Evolutionary conservation across 2,888 invertebrate genomes (phyloP).

Genomic region (Linyphia triangularis): DNA sequence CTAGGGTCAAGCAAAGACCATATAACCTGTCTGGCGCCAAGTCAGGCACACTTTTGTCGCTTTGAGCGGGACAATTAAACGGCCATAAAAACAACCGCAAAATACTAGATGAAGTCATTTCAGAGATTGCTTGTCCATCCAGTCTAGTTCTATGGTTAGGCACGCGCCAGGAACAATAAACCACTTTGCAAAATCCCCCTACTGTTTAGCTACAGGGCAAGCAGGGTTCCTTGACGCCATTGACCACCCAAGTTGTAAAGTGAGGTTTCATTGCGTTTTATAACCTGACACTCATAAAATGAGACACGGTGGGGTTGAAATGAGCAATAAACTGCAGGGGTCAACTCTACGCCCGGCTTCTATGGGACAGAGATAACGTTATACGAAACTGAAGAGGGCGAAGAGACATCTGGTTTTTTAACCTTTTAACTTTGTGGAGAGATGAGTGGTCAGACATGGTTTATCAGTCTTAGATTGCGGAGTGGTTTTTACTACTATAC

Average conservation of each 20-base stretch:
- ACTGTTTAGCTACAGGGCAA: background rate
- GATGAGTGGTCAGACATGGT: background rate
- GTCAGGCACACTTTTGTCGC: background rate
- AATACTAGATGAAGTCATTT: background rate
- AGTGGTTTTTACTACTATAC: background rate
- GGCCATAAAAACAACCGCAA: constrained; percentile 5
- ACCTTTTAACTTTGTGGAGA: background rate
- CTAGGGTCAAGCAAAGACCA: too few species aligned
- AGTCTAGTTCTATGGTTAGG: too few species aligned
- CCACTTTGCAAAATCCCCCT: background rate
- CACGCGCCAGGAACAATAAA: background rate
- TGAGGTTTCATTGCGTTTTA: constrained; percentile 16
- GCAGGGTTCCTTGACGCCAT: background rate
- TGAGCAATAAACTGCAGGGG: constrained; percentile 12
- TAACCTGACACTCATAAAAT: constrained; percentile 2
- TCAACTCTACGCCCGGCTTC: background rate
- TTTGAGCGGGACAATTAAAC: background rate
- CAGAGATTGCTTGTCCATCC: background rate
- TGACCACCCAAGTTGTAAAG: constrained; percentile 33
- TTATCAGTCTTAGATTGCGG: background rate
- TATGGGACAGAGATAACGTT: background rate
- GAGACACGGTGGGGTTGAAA: background rate
- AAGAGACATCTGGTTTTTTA: background rate
- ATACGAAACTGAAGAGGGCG: too few species aligned
- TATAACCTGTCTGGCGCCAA: background rate